Evolutionary conservation across 2,888 invertebrate species (phyloP).

Genomic region (Nysson spinosus): DNA sequence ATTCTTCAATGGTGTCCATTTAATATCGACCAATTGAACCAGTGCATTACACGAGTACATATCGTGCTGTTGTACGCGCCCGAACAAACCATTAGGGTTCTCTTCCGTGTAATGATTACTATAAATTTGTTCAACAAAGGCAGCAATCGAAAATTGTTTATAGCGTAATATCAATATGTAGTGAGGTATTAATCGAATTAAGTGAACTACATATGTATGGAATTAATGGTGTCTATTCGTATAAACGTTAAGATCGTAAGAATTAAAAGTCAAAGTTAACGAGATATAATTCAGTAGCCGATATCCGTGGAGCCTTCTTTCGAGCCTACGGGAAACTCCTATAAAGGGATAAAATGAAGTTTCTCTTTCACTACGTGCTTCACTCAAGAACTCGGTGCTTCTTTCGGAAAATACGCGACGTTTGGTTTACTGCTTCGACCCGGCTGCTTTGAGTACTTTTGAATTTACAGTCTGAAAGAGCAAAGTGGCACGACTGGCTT

Average conservation of each 20-base stretch:
- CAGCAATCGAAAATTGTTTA: no score
- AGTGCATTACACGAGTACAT: not conserved
- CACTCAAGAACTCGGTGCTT: conserved; percentile 57
- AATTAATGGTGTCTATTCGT: no score
- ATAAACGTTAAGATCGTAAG: not conserved
- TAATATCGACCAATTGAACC: conserved; percentile 57
- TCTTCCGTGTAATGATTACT: no score
- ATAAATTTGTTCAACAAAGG: no score
- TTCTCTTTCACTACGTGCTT: conserved; percentile 59
- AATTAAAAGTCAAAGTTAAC: not conserved
- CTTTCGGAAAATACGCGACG: conserved; percentile 40
- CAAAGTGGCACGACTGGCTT: conserved; percentile 8
- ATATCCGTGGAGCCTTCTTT: conserved; percentile 5
- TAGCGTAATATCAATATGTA: no score
- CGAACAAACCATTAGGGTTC: no score
- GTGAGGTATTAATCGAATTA: no score
- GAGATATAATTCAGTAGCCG: not conserved
- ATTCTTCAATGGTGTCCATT: conserved; percentile 44
- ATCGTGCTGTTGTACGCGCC: not conserved
- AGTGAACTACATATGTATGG: no score
- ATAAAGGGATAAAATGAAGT: conserved; percentile 11
- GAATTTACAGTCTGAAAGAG: conserved; percentile 15
- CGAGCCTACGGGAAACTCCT: conserved; percentile 26
- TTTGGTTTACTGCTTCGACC: conserved; percentile 39
- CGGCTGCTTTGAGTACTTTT: conserved; percentile 16